Base-by-base conservation (phyloP, 2,888 invertebrate genomes). In the Mongoloraphidia duomilia region DNA sequence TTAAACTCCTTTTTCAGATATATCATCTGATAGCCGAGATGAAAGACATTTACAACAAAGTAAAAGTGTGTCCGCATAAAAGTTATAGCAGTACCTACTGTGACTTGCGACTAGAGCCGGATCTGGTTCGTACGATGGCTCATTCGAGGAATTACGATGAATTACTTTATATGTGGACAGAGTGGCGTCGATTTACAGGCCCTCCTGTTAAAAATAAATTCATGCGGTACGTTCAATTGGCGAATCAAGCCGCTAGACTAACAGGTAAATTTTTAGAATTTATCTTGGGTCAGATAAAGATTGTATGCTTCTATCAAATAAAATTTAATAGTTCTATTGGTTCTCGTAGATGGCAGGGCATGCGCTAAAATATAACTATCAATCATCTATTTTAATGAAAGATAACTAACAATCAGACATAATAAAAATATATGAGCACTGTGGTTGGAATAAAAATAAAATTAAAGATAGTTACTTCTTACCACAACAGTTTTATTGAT, bases 181-280 rank as follows among this genome's bases (percentile, higher is more conserved):
- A 81, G 49, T 92, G 87, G 78, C 74, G 90, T 53, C 84, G 90
- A 51, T 80, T 78, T 50, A 79, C 84, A 0, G 91, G 91, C 0
- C 83, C 82, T 0, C 79, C 80, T 26, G 71, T 90, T 65, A 80
- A 79, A 63, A 78, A 81, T 50, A 73, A 81, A 53, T 92, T 84
- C 61, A 78, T 82, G 72, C 74, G 84, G 72, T 90, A 87, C 57
- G 79, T 87, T 0, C 77, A 82, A 55, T 63, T 91, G 34, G 82
- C 82, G 0, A 92, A 92, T 63, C 79, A 84, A 61, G 90, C 88
- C 0, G 82, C 90, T 2, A 69, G 73, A 49, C 68, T 76, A 46
- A 84, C 84, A 56, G 87, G 89, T 84, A 67, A 58, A 26, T 6
- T 6, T 6, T 6, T 26, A 26, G 6, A 26, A 26, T 26, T 26